Evolutionary conservation across 2,888 invertebrate genomes (phyloP), one percentile per base, ranked within the genome.

Genomic region (Keiferia lycopersicella): DNA sequence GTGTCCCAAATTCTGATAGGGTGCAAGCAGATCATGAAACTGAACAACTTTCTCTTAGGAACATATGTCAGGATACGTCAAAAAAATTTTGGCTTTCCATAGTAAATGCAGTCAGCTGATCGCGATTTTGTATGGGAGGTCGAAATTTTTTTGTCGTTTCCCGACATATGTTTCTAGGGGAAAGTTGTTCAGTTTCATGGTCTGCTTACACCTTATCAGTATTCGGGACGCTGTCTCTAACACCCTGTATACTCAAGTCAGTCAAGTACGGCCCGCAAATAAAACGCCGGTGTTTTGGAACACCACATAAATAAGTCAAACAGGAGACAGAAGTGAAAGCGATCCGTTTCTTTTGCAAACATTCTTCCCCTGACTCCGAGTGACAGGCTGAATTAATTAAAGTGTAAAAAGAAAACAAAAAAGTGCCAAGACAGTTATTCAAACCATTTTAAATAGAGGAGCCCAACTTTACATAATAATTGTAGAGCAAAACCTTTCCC

Each of bases 261-360:
- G 16, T 48, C 48, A 48, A 48, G 18, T 48, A 48, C 48, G 18
- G 18, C 10, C 48, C 18, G 48, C 18, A 48, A 48, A 48, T 48
- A 48, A 48, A 48, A 18, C 2, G 7, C 4, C n/a, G 48, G 12
- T 18, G 18, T 48, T 16, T 18, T 48, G 18, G 18, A 48, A 18
- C 18, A 18, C 18, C 48, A 18, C 48, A 48, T 48, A 18, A 48
- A 48, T 18, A 48, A 48, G 48, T 48, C 48, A 18, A 48, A n/a
- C 48, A 18, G 18, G 18, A 48, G 18, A 45, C 48, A 18, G 18
- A 14, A 10, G 16, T 18, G 48, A 18, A 18, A 16, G 16, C 8
- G 48, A 48, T 48, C 48, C 48, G 18, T 48, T 48, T 48, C 48
- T 48, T 48, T 48, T 8, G 48, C 48, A 48, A 48, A 48, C 48